Evolutionary conservation across 2,888 invertebrate genomes (phyloP).

Genomic region (Drosophila melanocephala): DNA sequence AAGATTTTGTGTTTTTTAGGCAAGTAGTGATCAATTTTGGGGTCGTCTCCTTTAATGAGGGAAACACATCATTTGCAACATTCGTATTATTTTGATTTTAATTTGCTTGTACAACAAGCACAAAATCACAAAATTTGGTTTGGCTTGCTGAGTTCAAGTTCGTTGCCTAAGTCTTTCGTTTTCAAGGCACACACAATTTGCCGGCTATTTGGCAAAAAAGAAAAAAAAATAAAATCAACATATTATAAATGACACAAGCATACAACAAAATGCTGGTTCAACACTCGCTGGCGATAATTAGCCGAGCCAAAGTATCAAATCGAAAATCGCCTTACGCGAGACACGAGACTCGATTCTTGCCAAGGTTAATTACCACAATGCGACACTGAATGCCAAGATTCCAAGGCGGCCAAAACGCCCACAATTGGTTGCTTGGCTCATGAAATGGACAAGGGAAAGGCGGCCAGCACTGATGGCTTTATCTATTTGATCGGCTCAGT

Average conservation of each 20-base stretch:
- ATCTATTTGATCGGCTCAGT: slow-evolving; percentile 40
- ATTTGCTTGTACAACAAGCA: background rate
- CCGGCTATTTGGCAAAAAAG: slow-evolving; percentile 1
- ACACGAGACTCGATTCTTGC: slow-evolving; percentile 47
- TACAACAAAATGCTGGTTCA: slow-evolving; percentile 32
- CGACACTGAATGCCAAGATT: slow-evolving; percentile 44
- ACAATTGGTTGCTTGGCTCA: slow-evolving; percentile 7
- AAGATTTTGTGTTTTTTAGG: background rate
- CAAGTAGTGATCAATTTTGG: background rate
- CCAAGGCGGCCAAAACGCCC: slow-evolving; percentile 50
- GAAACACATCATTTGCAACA: slow-evolving; percentile 4
- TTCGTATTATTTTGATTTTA: background rate
- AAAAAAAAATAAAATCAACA: slow-evolving; percentile 8
- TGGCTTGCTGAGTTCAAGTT: slow-evolving; percentile 38
- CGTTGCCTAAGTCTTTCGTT: slow-evolving; percentile 61
- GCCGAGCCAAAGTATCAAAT: slow-evolving; percentile 57
- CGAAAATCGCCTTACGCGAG: slow-evolving; percentile 66
- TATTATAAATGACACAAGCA: slow-evolving; percentile 27
- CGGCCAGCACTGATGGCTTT: slow-evolving; percentile 49
- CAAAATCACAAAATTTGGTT: background rate
- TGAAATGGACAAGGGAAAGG: background rate
- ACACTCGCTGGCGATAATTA: slow-evolving; percentile 56
- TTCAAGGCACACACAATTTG: slow-evolving; percentile 25
- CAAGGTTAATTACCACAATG: slow-evolving; percentile 69
- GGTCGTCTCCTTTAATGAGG: background rate